These are phyloP conservation scores for Microcebus griseorufus DNA, from an alignment of 2,113 vertebrate species.

Conservation along the genomic window DNA sequence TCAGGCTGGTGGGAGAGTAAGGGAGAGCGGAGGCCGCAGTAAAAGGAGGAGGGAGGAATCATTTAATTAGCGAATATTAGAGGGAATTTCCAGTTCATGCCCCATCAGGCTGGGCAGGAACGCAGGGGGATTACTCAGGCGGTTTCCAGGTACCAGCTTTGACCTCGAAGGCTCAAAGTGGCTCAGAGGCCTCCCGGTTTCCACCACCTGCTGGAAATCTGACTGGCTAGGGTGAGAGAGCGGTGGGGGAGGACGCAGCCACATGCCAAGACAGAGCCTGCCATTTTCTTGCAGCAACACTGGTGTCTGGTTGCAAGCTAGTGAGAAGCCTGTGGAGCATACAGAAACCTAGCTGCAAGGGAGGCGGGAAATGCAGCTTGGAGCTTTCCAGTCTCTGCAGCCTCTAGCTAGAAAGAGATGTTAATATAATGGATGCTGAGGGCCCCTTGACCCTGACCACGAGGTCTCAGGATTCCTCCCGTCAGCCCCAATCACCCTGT, in stretches of 20 bases:
- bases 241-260: neutral
- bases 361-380: neutral
- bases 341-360: neutral
- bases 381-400: neutral
- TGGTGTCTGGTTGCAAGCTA: no score
- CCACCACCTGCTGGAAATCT: neutral
- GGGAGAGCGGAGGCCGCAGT: neutral
- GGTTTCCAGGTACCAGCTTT: conserved; percentile 12
- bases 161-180: fast-evolving
- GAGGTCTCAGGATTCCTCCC: neutral
- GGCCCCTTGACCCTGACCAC: fast-evolving
- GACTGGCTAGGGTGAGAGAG: fast-evolving
- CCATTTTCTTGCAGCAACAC: no score
- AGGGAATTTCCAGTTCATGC: conserved; percentile 76
- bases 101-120: conserved; percentile 44
- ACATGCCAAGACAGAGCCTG: neutral
- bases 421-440: neutral
- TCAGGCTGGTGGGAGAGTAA: neutral
- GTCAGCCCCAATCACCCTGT: neutral
- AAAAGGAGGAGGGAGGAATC: neutral
- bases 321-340: neutral
- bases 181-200: neutral
- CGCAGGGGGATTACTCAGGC: neutral
- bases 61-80: conserved; percentile 62
- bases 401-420: neutral